Percentiles rank a stretch among this genome's conserved stretches.
phyloP scores from a whole-genome alignment of 2,888 invertebrate species.

The Lysandra coridon region DNA sequence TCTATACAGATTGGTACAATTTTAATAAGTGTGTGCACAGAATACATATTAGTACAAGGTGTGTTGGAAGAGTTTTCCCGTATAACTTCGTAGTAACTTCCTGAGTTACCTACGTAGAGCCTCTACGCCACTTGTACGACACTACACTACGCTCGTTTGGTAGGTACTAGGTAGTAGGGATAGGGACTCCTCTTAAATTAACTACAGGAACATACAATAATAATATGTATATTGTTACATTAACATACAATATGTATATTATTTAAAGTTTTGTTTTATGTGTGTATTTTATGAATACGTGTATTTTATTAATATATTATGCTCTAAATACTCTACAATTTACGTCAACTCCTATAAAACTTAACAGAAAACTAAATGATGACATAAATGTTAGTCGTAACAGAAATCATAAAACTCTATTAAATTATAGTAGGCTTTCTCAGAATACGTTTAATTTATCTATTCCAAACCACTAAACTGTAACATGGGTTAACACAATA shows the following conservation, averaged over 20 bases:
- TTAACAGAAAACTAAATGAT: constrained; percentile 24
- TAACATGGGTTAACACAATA: constrained; percentile 58
- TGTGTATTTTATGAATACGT: too few relatives aligned
- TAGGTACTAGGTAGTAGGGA: too few relatives aligned
- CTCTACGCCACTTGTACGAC: neutral
- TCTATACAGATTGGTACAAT: neutral
- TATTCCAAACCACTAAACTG: constrained; percentile 63
- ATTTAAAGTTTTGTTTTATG: too few relatives aligned
- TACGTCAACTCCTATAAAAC: neutral
- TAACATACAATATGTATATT: too few relatives aligned
- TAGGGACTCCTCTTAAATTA: too few relatives aligned
- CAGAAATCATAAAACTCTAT: constrained; percentile 42
- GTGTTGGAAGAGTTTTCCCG: too few relatives aligned
- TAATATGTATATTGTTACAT: too few relatives aligned
- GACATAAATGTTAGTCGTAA: constrained; percentile 23
- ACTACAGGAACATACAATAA: too few relatives aligned
- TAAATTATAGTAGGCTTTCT: constrained; percentile 64
- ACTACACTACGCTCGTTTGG: neutral
- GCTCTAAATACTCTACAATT: neutral
- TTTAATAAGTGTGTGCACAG: too few relatives aligned
- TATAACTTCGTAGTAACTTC: neutral
- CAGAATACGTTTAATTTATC: constrained; percentile 54
- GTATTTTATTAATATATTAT: neutral
- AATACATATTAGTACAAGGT: too few relatives aligned
- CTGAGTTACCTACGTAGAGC: neutral